Percentiles rank a stretch among this genome's conserved stretches.
phyloP scores from a whole-genome alignment of 2,888 invertebrate species.

The Odontothrips loti region DNA sequence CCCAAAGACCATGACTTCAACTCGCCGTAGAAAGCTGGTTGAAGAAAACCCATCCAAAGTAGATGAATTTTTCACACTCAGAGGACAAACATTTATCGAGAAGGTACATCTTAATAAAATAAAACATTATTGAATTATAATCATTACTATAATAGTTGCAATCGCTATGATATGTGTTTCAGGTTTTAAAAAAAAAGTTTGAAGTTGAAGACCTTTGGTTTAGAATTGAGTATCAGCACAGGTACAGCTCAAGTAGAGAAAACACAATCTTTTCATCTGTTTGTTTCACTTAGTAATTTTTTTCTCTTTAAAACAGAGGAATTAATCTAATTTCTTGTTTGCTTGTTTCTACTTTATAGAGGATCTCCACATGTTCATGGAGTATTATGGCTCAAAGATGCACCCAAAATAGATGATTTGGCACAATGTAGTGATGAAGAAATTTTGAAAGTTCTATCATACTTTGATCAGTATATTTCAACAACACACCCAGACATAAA shows the following conservation, averaged over 20 bases:
- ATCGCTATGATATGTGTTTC: not conserved
- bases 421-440: slow-evolving; percentile 23
- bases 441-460: slow-evolving; percentile 7
- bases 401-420: slow-evolving; percentile 32
- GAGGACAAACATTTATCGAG: not conserved
- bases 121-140: too few species aligned
- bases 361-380: slow-evolving; percentile 37
- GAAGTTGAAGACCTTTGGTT: slow-evolving; percentile 33
- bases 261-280: not conserved
- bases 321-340: not conserved
- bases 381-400: slow-evolving; percentile 36
- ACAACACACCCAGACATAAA: slow-evolving; percentile 35
- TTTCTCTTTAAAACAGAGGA: not conserved
- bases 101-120: not conserved
- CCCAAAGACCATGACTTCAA: not conserved
- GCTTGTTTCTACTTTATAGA: slow-evolving; percentile 21
- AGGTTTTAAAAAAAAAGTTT: slow-evolving; percentile 14
- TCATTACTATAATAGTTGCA: too few species aligned
- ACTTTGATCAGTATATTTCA: slow-evolving; percentile 33
- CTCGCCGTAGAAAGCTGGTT: not conserved
- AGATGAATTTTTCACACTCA: not conserved
- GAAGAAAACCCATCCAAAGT: not conserved
- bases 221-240: slow-evolving; percentile 34
- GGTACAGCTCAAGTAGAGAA: not conserved
- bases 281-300: not conserved